Evolutionary conservation across 1,140 invertebrate genomes (phyloP), one percentile per base, ranked within the genome.

Genomic region (Diorhabda carinulata): DNA sequence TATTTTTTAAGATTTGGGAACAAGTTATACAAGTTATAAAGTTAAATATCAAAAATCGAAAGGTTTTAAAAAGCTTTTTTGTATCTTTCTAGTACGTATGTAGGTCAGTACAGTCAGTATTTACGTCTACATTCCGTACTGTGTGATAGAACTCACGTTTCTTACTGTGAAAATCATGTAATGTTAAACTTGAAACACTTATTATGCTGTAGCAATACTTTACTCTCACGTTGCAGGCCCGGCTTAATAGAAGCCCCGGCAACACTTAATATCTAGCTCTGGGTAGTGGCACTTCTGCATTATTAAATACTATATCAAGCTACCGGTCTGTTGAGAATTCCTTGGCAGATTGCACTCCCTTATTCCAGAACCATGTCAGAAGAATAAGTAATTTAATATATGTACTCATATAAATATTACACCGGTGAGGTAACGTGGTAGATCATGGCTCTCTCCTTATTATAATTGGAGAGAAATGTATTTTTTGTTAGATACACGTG

Each of bases 301-400:
- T 65, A 65, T 65, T 65, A 65, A 65, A 65, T 57, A 65, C 47
- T 65, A 65, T 65, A 65, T 65, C 64, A 65, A 65, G 47, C 52
- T 43, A 41, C 56, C 47, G 64, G 64, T 57, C 64, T 56, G 64
- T 45, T n/a, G 64, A 58, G 64, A 65, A 65, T 65, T 65, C 41
- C 64, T 57, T 25, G 56, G 64, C 47, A 65, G 64, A 65, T 65
- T 65, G 64, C 56, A 52, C 47, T 9, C 41, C 41, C 61, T 52
- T n/a, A 8, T 40, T 43, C 59, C 59, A 4, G 40, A 8, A 41
- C 25, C 25, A 43, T 8, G 4, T 8, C 59, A 8, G 25, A 57
- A 65, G 64, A 65, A 65, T 57, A 57, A 5, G 40, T 65, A 65
- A 65, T 65, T 65, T 57, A 61, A 61, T 61, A 61, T 41, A 10